Base-by-base conservation (phyloP, 2,797 vertebrate species). In the Poeciliopsis turneri region DNA sequence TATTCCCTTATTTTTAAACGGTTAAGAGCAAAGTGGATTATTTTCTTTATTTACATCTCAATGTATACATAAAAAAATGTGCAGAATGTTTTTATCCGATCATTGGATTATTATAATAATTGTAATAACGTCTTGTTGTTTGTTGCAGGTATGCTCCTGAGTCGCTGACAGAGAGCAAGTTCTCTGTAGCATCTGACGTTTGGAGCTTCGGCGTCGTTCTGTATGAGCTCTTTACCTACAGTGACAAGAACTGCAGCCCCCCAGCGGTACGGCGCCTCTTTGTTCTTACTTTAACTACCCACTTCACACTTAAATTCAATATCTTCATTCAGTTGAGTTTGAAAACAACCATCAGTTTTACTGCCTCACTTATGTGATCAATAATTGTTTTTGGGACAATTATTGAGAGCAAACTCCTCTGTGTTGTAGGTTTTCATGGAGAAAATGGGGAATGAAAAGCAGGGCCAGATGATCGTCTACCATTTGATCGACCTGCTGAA, bases 401-500 rank as follows among this genome's bases (percentile, higher is more conserved):
- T 64, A 39, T 39, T 33, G 30, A 59, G 51, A 61, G 25, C 20
- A n/a, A 72, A 49, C 16, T 28, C 51, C 2, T 4, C 3, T 76
- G 20, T 88, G 20, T n/a, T 87, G 71, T 87, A 99, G 98, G 97
- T 99, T 89, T 99, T 99, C 85, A 98, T 99, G 98, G 96, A 97
- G 57, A 97, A 97, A 95, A 99, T 99, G 95, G 98, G 98, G 28
- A 97, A 96, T 72, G 98, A 99, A 89, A 99, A 99, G 89, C 98
- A 99, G 91, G 98, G 98, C 46, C 98, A 99, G 94, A 99, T 99
- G 98, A 99, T 99, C 64, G 98, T 99, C 2, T 99, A 98, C 92
- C 97, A 99, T 89, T 94, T 99, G 85, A 97, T 98, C 83, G 97
- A 98, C 78, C 96, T 99, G 86, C 90, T 96, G 80, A 98, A 97